A percentile compares a stretch with the other conserved stretches of the same genome.
Evolutionary conservation across 1,140 invertebrate genomes (phyloP).

Genomic region (Nephila pilipes): DNA sequence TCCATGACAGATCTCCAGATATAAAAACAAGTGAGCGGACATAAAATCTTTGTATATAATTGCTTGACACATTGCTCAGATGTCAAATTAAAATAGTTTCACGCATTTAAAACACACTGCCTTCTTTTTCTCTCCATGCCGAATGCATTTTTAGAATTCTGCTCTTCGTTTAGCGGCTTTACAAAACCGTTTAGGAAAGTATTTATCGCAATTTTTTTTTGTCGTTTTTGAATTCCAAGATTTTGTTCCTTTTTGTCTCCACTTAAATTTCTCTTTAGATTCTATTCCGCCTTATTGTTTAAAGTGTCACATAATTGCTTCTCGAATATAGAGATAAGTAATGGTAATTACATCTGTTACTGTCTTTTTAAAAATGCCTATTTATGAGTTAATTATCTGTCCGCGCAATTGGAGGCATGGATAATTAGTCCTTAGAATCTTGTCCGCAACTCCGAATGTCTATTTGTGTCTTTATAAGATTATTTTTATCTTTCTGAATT

Average conservation of each 20-base stretch:
- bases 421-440: neutral
- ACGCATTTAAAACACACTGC: constrained; percentile 35
- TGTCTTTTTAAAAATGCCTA: constrained; percentile 4
- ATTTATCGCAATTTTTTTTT: constrained; percentile 60
- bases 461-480: neutral
- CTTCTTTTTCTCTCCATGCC: too few species aligned
- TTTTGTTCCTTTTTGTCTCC: neutral
- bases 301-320: constrained; percentile 43
- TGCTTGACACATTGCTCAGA: constrained; percentile 69
- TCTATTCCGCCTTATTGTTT: neutral
- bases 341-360: neutral
- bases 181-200: constrained; percentile 24
- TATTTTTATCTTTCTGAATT: neutral
- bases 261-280: neutral
- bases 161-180: constrained; percentile 35
- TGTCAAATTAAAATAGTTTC: constrained; percentile 67
- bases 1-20: neutral
- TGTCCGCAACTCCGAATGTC: neutral
- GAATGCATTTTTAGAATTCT: constrained; percentile 51
- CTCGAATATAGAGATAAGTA: neutral
- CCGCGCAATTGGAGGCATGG: neutral
- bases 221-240: neutral
- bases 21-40: neutral
- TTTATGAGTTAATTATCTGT: constrained; percentile 26
- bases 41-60: constrained; percentile 53